These are phyloP conservation scores for Euwallacea fornicatus DNA, from an alignment of 1,140 invertebrate species.

Conservation along the genomic window DNA sequence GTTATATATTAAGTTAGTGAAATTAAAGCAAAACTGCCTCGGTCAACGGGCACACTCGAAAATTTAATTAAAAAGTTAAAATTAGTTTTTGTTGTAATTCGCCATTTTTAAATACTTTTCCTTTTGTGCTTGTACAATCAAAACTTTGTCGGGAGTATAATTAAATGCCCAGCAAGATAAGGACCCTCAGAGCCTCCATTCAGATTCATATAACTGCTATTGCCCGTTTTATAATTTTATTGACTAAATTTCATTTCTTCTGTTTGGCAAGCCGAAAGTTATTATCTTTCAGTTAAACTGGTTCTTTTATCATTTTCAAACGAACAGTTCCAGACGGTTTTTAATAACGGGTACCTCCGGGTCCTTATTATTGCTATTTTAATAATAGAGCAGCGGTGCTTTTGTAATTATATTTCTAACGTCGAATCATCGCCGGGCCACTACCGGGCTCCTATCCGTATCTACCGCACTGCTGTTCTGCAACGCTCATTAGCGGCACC, in stretches of 20 bases:
- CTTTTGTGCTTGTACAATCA: constrained; percentile 48
- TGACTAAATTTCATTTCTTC: constrained; percentile 30
- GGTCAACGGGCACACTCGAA: constrained; percentile 39
- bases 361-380: neutral
- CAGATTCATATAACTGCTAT: constrained; percentile 43
- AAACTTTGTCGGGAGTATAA: constrained; percentile 46
- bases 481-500: neutral
- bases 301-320: constrained; percentile 9
- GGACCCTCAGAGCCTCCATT: constrained; percentile 36
- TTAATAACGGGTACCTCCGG: neutral
- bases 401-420: neutral
- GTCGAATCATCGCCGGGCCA: neutral
- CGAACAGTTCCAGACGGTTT: neutral
- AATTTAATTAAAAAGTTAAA: constrained; percentile 55
- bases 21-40: constrained; percentile 49
- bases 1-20: constrained; percentile 49
- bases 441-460: neutral
- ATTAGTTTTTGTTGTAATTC: constrained; percentile 55
- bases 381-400: neutral
- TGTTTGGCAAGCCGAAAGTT: neutral
- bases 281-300: constrained; percentile 30
- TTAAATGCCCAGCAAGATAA: constrained; percentile 46
- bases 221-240: constrained; percentile 40
- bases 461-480: neutral
- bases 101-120: constrained; percentile 52